These are phyloP conservation scores for Anthopleura sola DNA, from an alignment of 64 coral and sea anemone species.

Conservation along the genomic window DNA sequence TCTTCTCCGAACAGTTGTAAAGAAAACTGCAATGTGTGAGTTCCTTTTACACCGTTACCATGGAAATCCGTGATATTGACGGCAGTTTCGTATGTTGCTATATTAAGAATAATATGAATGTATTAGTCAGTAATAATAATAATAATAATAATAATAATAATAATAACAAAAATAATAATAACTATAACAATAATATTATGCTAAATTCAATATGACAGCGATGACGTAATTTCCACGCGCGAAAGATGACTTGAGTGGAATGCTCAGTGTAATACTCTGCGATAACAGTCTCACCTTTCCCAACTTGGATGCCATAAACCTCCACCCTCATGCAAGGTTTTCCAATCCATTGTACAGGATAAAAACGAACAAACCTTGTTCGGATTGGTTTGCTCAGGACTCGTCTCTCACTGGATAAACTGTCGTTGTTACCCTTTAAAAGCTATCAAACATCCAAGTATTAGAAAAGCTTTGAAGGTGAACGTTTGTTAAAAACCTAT, in stretches of 20 bases:
- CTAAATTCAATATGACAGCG: too few relatives aligned
- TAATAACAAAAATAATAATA: too few relatives aligned
- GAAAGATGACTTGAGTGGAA: too few relatives aligned
- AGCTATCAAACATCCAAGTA: slow-evolving; percentile 20
- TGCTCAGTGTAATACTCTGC: too few relatives aligned
- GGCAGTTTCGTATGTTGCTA: slow-evolving; percentile 11
- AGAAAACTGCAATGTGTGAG: not conserved
- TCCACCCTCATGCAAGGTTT: slow-evolving; percentile 62
- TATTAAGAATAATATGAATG: not conserved
- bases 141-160: too few relatives aligned
- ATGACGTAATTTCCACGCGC: too few relatives aligned
- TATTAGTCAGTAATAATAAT: not conserved
- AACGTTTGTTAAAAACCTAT: too few relatives aligned
- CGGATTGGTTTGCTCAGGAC: slow-evolving; percentile 20
- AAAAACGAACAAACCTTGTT: slow-evolving; percentile 49
- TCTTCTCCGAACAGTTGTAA: slow-evolving; percentile 25
- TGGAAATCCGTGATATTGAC: slow-evolving; percentile 15
- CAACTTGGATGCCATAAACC: slow-evolving; percentile 36
- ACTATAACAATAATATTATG: too few relatives aligned
- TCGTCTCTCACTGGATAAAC: slow-evolving; percentile 4
- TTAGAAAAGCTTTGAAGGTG: not conserved
- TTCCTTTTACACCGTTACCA: slow-evolving; percentile 8
- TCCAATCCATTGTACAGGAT: slow-evolving; percentile 24
- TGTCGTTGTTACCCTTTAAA: slow-evolving; percentile 42
- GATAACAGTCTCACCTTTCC: slow-evolving; percentile 11